phyloP scores from a whole-genome alignment of 2,797 vertebrate species.

The Mionectes olivaceus region DNA sequence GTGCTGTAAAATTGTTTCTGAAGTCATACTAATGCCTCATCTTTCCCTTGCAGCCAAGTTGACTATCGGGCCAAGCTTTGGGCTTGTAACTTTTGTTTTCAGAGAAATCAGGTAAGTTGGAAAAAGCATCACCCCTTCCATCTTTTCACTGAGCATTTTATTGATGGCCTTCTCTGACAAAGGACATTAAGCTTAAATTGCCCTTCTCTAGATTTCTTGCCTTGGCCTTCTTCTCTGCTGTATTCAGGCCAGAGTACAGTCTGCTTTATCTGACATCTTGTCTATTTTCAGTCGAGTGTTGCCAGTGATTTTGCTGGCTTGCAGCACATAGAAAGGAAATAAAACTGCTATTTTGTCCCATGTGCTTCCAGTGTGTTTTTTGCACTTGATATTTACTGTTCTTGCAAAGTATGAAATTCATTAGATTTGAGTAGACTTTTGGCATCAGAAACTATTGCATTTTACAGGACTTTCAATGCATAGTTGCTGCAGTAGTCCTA shows the following conservation, averaged over 20 bases:
- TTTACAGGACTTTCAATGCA: not conserved
- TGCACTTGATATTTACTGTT: not conserved
- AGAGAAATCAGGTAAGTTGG: constrained; percentile 92
- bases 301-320: not conserved
- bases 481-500: not conserved
- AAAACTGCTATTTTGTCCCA: not conserved
- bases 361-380: not conserved
- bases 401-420: not conserved
- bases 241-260: not conserved
- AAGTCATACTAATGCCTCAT: not conserved
- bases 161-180: not conserved
- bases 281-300: not conserved
- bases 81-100: constrained; percentile 99
- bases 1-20: not conserved
- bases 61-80: constrained; percentile 97
- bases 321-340: not conserved
- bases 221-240: not conserved
- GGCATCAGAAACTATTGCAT: not conserved
- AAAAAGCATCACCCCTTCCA: not conserved
- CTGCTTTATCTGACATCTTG: not conserved
- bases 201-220: not conserved
- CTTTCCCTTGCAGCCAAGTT: constrained; percentile 86
- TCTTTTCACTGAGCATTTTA: not conserved
- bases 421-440: not conserved
- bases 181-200: not conserved